These are phyloP conservation scores for Tenodera sinensis DNA, from an alignment of 2,888 invertebrate species.

Conservation along the genomic window DNA sequence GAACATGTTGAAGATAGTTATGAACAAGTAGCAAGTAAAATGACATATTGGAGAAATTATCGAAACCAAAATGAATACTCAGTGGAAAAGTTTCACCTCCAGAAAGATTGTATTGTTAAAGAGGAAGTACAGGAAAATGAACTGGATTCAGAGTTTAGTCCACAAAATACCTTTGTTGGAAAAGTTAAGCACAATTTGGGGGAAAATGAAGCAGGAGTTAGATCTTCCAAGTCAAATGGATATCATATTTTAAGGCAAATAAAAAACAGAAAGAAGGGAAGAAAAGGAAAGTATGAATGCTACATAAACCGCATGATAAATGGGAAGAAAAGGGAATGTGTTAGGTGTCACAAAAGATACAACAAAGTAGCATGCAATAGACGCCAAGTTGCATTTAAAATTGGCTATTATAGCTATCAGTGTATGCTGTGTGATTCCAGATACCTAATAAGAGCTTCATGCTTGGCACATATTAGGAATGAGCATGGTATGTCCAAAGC, in stretches of 20 bases:
- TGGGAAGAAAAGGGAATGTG: constrained; percentile 43
- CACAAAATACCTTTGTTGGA: neutral
- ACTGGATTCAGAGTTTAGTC: neutral
- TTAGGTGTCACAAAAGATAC: constrained; percentile 52
- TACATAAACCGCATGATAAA: neutral
- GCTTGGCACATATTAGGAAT: constrained; percentile 61
- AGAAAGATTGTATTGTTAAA: neutral
- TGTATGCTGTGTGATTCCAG: constrained; percentile 71
- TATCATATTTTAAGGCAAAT: neutral
- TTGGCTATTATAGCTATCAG: constrained; percentile 69
- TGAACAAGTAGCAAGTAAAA: neutral
- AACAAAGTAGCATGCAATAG: constrained; percentile 52
- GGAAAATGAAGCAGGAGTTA: neutral
- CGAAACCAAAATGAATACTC: neutral
- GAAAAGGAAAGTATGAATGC: neutral
- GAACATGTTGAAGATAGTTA: neutral
- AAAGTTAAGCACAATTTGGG: neutral
- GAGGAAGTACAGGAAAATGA: neutral
- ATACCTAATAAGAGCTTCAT: constrained; percentile 61
- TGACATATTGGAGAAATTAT: neutral
- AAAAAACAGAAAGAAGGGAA: neutral
- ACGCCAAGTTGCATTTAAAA: constrained; percentile 62
- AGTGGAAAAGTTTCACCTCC: neutral
- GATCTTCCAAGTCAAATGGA: neutral
- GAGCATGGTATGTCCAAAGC: constrained; percentile 45